These are phyloP conservation scores for Pseudopipra pipra DNA, from an alignment of 2,113 vertebrate species.

Conservation along the genomic window DNA sequence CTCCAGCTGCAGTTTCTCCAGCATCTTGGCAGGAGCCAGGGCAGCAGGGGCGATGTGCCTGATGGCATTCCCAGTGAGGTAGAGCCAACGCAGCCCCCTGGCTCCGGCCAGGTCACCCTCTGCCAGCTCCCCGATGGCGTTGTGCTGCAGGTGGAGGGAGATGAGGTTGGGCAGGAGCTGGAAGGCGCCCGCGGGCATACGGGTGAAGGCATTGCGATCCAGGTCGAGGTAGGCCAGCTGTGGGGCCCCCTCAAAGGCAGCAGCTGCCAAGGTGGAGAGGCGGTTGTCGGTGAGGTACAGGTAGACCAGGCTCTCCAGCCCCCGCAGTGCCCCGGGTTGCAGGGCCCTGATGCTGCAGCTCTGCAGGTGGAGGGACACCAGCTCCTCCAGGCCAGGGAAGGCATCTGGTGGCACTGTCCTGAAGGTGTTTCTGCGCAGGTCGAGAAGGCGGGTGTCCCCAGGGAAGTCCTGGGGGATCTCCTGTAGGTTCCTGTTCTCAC, in stretches of 20 bases:
- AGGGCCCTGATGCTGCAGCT: constrained; percentile 78
- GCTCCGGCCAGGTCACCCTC: constrained; percentile 66
- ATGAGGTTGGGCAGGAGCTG: constrained; percentile 81
- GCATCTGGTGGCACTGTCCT: constrained; percentile 73
- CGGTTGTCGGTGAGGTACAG: constrained; percentile 91
- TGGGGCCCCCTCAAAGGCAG: constrained; percentile 79
- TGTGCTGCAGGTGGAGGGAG: constrained; percentile 88
- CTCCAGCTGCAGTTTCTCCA: constrained; percentile 87
- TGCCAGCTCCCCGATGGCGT: constrained; percentile 75
- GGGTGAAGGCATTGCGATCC: constrained; percentile 83
- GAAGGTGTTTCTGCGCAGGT: constrained; percentile 84
- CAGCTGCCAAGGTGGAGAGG: constrained; percentile 75
- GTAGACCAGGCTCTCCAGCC: constrained; percentile 86
- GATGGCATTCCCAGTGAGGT: constrained; percentile 81
- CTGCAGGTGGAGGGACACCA: constrained; percentile 91
- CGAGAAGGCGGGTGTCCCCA: constrained; percentile 78
- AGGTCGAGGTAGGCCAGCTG: constrained; percentile 88
- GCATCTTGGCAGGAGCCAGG: constrained; percentile 72
- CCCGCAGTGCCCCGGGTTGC: constrained; percentile 77
- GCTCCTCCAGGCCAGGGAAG: constrained; percentile 77
- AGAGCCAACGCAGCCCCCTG: constrained; percentile 79
- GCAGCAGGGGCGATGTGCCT: constrained; percentile 57
- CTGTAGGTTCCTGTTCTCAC: constrained; percentile 77
- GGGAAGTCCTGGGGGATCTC: constrained; percentile 86
- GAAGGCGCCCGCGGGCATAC: constrained; percentile 78